Percentiles rank a stretch among this genome's conserved stretches.
Conservation (phyloP, 2,888 invertebrate species). For the Lasioglossum oenotherae region DNA sequence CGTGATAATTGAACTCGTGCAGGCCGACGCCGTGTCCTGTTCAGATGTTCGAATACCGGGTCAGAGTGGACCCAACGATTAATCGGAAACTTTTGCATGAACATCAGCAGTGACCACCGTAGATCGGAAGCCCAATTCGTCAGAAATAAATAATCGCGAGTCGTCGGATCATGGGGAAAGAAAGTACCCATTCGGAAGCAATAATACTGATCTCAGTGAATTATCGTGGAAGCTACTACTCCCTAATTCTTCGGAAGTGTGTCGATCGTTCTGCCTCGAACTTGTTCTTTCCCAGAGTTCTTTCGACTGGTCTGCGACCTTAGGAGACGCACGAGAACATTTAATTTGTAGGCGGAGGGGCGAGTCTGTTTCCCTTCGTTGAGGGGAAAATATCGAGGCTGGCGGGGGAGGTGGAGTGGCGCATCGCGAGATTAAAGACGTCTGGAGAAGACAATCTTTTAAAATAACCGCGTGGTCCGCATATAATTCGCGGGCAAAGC, state of each 20-base stretch:
- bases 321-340: conserved; percentile 24
- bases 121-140: no score
- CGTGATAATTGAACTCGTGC: conserved; percentile 53
- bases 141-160: neutral
- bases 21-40: neutral
- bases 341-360: conserved; percentile 34
- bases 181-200: neutral
- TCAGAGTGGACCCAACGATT: neutral
- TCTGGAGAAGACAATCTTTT: conserved; percentile 72
- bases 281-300: neutral
- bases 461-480: conserved; percentile 70
- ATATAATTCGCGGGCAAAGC: conserved; percentile 65
- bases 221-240: neutral
- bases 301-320: neutral
- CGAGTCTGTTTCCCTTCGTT: neutral
- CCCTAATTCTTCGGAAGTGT: neutral
- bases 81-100: no score
- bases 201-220: neutral
- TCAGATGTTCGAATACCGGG: neutral
- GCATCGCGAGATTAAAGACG: conserved; percentile 73
- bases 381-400: conserved; percentile 2
- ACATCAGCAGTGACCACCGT: no score
- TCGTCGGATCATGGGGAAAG: neutral
- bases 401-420: conserved; percentile 27
- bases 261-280: neutral